phyloP scores from a whole-genome alignment of 2,113 vertebrate species.

The Passerina amoena region DNA sequence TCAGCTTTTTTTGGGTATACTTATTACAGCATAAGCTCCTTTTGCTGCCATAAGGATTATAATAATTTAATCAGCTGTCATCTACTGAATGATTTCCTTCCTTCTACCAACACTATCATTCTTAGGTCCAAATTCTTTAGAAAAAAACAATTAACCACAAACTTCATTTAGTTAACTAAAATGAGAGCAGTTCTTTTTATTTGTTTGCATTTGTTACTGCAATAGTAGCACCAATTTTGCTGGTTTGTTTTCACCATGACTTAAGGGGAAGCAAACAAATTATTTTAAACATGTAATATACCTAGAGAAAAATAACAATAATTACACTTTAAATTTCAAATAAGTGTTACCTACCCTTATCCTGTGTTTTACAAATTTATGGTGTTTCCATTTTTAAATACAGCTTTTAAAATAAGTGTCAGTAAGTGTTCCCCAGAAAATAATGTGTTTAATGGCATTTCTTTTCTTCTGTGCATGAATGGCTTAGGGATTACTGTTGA shows the following conservation, averaged over 20 bases:
- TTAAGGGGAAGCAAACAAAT: not conserved
- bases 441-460: not conserved
- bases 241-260: not conserved
- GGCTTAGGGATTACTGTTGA: not conserved
- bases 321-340: not conserved
- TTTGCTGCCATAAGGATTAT: not conserved
- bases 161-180: not conserved
- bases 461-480: not conserved
- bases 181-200: not conserved
- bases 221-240: not conserved
- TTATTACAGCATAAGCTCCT: not conserved
- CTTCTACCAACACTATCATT: not conserved
- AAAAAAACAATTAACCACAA: not conserved
- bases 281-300: not conserved
- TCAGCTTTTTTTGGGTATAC: not conserved
- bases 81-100: slow-evolving; percentile 10
- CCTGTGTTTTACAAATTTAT: not conserved
- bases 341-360: not conserved
- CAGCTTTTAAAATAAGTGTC: not conserved
- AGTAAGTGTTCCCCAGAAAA: not conserved
- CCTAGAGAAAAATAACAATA: not conserved
- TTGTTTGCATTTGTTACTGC: slow-evolving; percentile 3
- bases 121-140: not conserved
- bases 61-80: slow-evolving; percentile 1
- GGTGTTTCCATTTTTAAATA: not conserved